Conservation (phyloP, 2,888 invertebrate genomes). For the Abscondita cerata region DNA sequence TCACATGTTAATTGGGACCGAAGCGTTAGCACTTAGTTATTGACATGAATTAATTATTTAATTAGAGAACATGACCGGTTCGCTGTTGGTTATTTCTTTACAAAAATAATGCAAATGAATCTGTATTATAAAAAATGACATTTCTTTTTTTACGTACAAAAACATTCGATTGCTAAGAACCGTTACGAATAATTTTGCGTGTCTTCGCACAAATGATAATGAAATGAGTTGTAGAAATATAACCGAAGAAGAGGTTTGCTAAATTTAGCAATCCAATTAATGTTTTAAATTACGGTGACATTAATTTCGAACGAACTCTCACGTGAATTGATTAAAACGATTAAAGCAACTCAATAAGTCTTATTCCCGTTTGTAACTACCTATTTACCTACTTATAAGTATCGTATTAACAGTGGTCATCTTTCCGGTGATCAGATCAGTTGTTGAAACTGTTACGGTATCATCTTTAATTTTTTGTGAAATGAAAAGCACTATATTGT, state of each 20-base stretch:
- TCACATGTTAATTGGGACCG: too few relatives aligned
- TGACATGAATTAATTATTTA: too few relatives aligned
- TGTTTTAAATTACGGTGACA: conserved; percentile 26
- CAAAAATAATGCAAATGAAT: too few relatives aligned
- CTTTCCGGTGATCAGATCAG: conserved; percentile 15
- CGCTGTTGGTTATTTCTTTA: too few relatives aligned
- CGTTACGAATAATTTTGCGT: background rate
- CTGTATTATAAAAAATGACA: too few relatives aligned
- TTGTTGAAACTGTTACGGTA: conserved; percentile 13
- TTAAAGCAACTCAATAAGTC: conserved; percentile 18
- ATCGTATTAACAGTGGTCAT: conserved; percentile 17
- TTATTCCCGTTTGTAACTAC: conserved; percentile 30
- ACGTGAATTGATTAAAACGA: conserved; percentile 28
- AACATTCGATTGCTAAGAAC: too few relatives aligned
- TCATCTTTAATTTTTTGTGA: background rate
- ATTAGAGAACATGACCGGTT: too few relatives aligned
- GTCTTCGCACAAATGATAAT: background rate
- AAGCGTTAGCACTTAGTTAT: too few relatives aligned
- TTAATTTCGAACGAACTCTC: conserved; percentile 22
- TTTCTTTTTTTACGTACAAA: too few relatives aligned
- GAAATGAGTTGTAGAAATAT: conserved; percentile 11
- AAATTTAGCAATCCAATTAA: conserved; percentile 17
- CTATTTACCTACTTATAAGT: conserved; percentile 34
- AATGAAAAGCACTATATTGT: conserved; percentile 5
- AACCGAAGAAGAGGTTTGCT: conserved; percentile 1